Conservation (phyloP, 2,113 vertebrate species). For the Tautogolabrus adspersus region DNA sequence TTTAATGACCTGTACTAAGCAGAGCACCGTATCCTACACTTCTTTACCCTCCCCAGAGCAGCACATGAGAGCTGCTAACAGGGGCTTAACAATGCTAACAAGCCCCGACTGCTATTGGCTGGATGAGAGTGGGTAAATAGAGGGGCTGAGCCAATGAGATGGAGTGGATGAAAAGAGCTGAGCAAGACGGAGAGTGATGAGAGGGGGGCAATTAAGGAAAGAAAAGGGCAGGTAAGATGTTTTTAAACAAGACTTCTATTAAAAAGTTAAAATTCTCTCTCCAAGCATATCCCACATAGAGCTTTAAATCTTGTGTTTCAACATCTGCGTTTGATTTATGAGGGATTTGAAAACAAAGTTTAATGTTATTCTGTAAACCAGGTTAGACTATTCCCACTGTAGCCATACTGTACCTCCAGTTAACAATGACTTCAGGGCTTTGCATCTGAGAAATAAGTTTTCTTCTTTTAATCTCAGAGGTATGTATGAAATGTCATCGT, state of each 20-base stretch:
- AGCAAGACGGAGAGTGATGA: not conserved
- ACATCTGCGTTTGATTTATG: not conserved
- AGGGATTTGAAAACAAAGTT: not conserved
- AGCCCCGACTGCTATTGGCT: conserved; percentile 28
- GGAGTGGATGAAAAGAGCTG: no score
- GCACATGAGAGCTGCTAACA: conserved; percentile 13
- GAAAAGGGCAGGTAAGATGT: no score
- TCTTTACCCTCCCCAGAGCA: not conserved
- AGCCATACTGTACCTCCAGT: conserved; percentile 1
- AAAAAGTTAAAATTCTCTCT: not conserved
- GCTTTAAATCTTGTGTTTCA: not conserved
- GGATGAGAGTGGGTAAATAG: not conserved
- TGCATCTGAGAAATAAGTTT: conserved; percentile 1
- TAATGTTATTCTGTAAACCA: not conserved
- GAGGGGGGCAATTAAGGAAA: not conserved
- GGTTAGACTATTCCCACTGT: not conserved
- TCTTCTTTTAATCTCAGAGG: conserved; percentile 18
- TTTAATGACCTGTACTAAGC: conserved; percentile 45
- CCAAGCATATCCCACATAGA: not conserved
- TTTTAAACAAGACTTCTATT: no score
- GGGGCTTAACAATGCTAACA: conserved; percentile 33
- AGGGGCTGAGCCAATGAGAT: conserved; percentile 16
- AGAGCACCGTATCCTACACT: not conserved
- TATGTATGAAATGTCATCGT: not conserved
- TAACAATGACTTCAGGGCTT: not conserved